A percentile compares a stretch with the other conserved stretches of the same genome.
phyloP scores from a whole-genome alignment of 2,113 vertebrate genomes.

The Chloebia gouldiae region DNA sequence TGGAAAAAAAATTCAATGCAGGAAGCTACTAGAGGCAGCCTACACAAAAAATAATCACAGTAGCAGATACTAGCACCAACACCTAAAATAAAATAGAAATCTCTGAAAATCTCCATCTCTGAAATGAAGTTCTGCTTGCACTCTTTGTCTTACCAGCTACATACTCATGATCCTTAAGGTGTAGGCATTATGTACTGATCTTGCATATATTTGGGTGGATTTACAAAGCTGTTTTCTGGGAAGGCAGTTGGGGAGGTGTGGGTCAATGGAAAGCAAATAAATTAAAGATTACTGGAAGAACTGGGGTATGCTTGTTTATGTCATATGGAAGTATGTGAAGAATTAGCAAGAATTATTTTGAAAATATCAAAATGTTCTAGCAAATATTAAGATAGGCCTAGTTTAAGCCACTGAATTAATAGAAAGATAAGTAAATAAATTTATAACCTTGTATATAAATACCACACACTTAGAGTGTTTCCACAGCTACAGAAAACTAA shows the following conservation, averaged over 20 bases:
- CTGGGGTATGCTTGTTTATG: background rate
- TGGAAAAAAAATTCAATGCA: background rate
- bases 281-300: background rate
- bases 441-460: background rate
- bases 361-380: background rate
- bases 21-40: background rate
- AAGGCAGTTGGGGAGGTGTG: accelerated
- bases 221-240: background rate
- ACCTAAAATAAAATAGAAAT: background rate
- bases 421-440: background rate
- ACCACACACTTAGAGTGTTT: background rate
- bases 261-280: background rate
- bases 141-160: background rate
- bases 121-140: background rate
- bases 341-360: background rate
- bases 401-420: background rate
- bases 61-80: background rate
- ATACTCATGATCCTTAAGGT: background rate
- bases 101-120: background rate
- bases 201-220: background rate
- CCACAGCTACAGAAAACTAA: background rate
- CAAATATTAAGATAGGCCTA: background rate
- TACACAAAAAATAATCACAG: background rate
- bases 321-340: background rate
- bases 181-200: background rate